A percentile compares a stretch with the other conserved stretches of the same genome.
Evolutionary conservation across 2,113 vertebrate species (phyloP).

Genomic region (Mellivora capensis): DNA sequence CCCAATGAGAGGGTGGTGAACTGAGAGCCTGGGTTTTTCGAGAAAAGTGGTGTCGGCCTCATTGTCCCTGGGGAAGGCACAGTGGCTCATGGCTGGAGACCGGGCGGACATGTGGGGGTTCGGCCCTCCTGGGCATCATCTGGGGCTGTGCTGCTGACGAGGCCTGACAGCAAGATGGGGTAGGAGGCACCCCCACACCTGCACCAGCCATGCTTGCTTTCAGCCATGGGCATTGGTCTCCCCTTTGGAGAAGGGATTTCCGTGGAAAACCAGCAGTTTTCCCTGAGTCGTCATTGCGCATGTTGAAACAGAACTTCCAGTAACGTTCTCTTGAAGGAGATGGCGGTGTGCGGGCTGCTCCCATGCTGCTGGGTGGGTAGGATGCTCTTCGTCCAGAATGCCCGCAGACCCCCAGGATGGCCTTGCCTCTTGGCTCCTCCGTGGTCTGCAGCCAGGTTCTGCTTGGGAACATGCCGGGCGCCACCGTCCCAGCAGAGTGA

Average conservation of each 20-base stretch:
- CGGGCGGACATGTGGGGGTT: neutral
- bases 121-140: neutral
- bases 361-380: neutral
- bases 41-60: neutral
- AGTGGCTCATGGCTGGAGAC: neutral
- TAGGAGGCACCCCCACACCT: neutral
- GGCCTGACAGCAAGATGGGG: neutral
- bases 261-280: neutral
- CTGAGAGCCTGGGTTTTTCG: neutral
- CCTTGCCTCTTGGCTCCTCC: too few species aligned
- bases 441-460: neutral
- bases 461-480: accelerated
- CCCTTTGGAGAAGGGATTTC: neutral
- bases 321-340: neutral
- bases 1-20: neutral
- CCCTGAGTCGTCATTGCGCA: accelerated
- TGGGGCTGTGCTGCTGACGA: neutral
- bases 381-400: neutral
- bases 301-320: neutral
- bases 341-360: accelerated
- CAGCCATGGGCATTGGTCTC: neutral
- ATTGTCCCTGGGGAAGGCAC: neutral
- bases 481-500: neutral
- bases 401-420: neutral
- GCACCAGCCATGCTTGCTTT: neutral